Percentiles rank a stretch among this genome's conserved stretches.
phyloP scores from a whole-genome alignment of 1,140 invertebrate genomes.

The Lepidurus packardi region DNA sequence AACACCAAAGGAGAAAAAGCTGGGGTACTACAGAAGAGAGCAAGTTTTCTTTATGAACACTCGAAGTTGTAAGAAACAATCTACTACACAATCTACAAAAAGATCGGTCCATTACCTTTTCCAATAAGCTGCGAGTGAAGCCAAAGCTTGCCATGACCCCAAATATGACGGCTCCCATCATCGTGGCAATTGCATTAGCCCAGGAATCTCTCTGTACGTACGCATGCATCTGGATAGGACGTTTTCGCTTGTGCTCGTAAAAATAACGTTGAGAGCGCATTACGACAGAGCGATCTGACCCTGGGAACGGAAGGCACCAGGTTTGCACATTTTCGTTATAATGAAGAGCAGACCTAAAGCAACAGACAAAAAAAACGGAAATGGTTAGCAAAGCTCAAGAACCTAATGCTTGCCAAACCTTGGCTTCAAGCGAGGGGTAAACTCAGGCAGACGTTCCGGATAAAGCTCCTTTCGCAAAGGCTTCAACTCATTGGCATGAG shows the following conservation, averaged over 20 bases:
- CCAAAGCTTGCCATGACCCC: constrained; percentile 58
- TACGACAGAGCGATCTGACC: constrained; percentile 72
- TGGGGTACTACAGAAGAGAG: constrained; percentile 56
- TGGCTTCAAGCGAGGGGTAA: constrained; percentile 54
- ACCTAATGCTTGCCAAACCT: constrained; percentile 42
- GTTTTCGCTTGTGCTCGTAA: constrained; percentile 58
- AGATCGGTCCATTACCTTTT: constrained; percentile 50
- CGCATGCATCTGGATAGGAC: constrained; percentile 62
- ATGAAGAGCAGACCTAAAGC: constrained; percentile 56
- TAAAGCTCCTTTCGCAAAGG: constrained; percentile 59
- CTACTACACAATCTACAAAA: neutral
- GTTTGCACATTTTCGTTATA: constrained; percentile 53
- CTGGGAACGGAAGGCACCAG: constrained; percentile 72
- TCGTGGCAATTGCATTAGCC: constrained; percentile 46
- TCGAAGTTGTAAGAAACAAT: neutral
- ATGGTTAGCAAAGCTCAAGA: neutral
- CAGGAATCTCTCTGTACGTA: constrained; percentile 54
- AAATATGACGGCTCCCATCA: constrained; percentile 57
- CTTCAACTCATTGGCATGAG: constrained; percentile 56
- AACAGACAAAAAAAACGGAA: constrained; percentile 24
- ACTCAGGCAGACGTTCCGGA: constrained; percentile 56
- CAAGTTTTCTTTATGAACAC: neutral
- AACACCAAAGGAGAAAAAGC: constrained; percentile 64
- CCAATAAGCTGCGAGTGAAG: constrained; percentile 57
- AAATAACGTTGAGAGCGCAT: constrained; percentile 67